Base-by-base conservation (phyloP, 2,888 invertebrate species). In the Loripinus fragilis region DNA sequence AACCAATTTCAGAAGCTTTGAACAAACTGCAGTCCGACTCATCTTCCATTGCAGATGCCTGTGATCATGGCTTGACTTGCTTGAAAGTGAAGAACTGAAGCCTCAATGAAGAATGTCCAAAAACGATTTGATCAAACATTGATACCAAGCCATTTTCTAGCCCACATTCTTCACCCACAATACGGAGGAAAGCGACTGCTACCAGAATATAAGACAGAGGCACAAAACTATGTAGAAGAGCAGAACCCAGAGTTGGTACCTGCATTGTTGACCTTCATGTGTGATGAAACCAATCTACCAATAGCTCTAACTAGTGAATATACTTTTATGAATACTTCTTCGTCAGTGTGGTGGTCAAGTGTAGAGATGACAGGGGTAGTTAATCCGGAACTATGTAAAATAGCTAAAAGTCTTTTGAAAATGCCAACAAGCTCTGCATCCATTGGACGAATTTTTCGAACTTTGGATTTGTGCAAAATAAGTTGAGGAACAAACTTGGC, bases 11-110 rank as follows among this genome's bases (percentile, higher is more conserved):
- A 35, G 30, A 33, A 41, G 74, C 74, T 28, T 28, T 78, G 15
- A 33, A 75, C 23, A 65, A 17, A 1, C 64, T 70, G 42, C 75
- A 81, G 48, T 75, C 72, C n/a, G 78, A 75, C 28, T 35, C 25
- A 23, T 20, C 75, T n/a, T 68, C 78, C 0, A 64, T 78, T 20
- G 75, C 81, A 10, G 81, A 78, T 73, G 77, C 78, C 33, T 81
- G 81, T 78, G 73, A 75, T 35, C 42, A 23, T 74, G 70, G 69
- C 25, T 64, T 7, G 70, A 74, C 30, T 38, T 78, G 41, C 78
- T 73, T 15, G 1, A 41, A 3, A 60, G 20, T n/a, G 3, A 23
- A 25, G 74, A 78, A 1, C 71, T 78, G 28, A 3, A 70, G 15
- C 74, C 74, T 64, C 64, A 30, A 50, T 33, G 8, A 50, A 45